These are phyloP conservation scores for Pholis gunnellus DNA, from an alignment of 2,113 vertebrate genomes.

Conservation along the genomic window DNA sequence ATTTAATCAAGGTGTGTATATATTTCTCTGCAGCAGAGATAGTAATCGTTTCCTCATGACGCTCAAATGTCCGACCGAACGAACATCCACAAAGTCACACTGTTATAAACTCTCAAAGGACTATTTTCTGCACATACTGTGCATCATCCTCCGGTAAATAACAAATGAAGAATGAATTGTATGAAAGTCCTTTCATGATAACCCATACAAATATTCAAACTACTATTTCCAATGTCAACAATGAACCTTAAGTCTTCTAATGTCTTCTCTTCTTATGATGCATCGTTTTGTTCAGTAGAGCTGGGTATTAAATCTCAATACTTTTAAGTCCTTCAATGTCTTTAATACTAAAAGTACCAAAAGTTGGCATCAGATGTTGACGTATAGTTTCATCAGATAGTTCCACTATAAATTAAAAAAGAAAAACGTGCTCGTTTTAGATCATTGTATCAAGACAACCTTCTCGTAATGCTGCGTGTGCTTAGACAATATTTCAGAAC, in stretches of 20 bases:
- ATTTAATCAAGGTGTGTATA: constrained; percentile 17
- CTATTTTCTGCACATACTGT: background rate
- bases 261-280: background rate
- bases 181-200: too few species aligned
- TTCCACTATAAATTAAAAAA: background rate
- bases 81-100: background rate
- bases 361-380: background rate
- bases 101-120: background rate
- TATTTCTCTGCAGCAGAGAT: constrained; percentile 31
- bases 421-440: background rate
- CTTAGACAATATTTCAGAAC: too few species aligned
- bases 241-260: background rate
- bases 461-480: background rate
- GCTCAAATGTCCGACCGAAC: background rate
- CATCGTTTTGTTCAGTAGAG: too few species aligned
- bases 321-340: background rate
- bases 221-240: background rate
- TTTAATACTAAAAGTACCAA: background rate
- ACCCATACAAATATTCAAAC: background rate
- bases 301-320: too few species aligned
- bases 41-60: constrained; percentile 4
- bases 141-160: background rate
- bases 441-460: background rate
- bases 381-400: background rate
- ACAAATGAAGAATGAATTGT: too few species aligned